A percentile compares a stretch with the other conserved stretches of the same genome.
Conservation (phyloP, 53 echinoderm and acorn worm genomes). For the Holothuria scabra region DNA sequence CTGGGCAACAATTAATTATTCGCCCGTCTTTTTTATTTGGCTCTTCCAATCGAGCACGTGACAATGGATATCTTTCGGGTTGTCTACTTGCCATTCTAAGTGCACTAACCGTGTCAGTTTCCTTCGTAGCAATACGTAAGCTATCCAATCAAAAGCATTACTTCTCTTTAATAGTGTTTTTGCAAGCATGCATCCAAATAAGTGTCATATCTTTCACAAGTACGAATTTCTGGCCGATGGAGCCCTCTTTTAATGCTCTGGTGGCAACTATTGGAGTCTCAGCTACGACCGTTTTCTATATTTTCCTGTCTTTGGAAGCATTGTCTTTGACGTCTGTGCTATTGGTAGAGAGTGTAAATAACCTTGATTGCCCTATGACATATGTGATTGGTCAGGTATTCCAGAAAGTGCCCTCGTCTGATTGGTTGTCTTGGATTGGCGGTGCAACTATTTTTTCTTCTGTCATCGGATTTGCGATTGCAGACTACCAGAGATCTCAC, state of each 20-base stretch:
- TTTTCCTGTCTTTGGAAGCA: background rate
- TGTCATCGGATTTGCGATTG: background rate
- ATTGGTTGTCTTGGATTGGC: constrained; percentile 19
- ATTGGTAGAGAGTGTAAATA: background rate
- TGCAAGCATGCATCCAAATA: background rate
- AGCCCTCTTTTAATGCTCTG: background rate
- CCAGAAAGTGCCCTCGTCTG: background rate
- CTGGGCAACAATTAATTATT: background rate
- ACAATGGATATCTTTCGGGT: background rate
- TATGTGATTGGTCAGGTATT: background rate
- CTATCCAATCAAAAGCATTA: background rate
- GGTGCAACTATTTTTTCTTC: background rate
- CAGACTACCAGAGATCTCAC: too few relatives aligned
- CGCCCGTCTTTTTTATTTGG: background rate
- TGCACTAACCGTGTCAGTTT: background rate
- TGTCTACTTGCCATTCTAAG: background rate
- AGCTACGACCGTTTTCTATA: background rate
- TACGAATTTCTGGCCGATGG: background rate
- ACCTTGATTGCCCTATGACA: constrained; percentile 9
- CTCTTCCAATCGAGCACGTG: background rate
- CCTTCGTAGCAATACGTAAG: background rate
- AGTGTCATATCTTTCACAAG: background rate
- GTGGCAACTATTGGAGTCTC: background rate
- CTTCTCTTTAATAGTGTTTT: background rate
- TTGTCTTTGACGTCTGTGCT: background rate